Base-by-base conservation (phyloP, 2,113 vertebrate genomes). In the Pomatostomus ruficeps region DNA sequence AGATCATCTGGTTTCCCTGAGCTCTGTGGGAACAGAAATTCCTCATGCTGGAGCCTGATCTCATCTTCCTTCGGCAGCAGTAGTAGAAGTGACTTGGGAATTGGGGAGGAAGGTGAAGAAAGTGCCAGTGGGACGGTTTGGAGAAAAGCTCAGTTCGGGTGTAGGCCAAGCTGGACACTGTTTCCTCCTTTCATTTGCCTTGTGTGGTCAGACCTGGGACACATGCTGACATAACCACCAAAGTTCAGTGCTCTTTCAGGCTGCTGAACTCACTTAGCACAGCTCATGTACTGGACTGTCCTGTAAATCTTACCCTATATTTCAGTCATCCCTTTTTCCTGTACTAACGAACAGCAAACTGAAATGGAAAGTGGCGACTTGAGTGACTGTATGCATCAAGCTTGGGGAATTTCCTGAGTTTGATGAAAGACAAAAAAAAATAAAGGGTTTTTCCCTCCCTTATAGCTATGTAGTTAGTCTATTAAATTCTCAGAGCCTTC, bases 1-100 rank as follows among this genome's bases (percentile, higher is more conserved):
- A 98, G 96, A 85, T 97, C 96, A 97, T 96, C 94, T 65, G 19
- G 72, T 97, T 96, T 93, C 97, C 95, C 95, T 95, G 95, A 89
- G 91, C 85, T 95, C 94, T 96, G 93, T 97, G 97, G 96, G 97
- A 98, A 98, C 94, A 76, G 83, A 84, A 91, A 94, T 93, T 96
- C 97, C 82, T 61, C 49, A 2, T 45, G 71, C 2, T 73, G 88
- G 84, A 85, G 92, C 63, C 95, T 90, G 89, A 92, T 94, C 89
- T 96, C 93, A 67, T 96, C 70, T 84, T 88, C 95, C 84, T 94
- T 85, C 86, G 0, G 72, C 74, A 89, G 88, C 91, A 95, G 79
- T 78, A 91, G 72, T 54, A 95, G 88, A 85, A 71, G 88, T 7
- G 43, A 79, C 91, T 95, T 93, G 94, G 97, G 91, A 72, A 62